Evolutionary conservation across 2,797 vertebrate species (phyloP), one percentile per base, ranked within the genome.

Genomic region (Micropoecilia bifurca): DNA sequence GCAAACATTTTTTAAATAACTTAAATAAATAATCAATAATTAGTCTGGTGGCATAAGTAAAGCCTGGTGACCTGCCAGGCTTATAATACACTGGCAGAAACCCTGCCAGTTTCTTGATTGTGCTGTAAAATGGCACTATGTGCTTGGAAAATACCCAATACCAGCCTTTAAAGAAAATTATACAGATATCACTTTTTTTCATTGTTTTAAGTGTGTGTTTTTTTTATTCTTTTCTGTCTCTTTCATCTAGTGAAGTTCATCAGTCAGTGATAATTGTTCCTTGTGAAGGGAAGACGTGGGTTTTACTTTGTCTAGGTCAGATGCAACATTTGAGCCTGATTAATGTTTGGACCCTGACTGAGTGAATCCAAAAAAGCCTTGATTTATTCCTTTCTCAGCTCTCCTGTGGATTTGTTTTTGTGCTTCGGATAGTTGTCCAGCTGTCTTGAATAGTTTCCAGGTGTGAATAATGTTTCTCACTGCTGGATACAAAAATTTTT

Each of bases 381-480:
- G 18, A 9, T 45, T 71, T 68, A 18, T 68, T 39, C 39, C 20
- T 28, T n/a, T 59, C 28, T 59, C 66, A 71, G 41, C 68, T 43
- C 68, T 6, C 7, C 41, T 30, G 22, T 43, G 39, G 66, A 39
- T 66, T 69, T 69, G 22, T n/a, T 43, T 69, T n/a, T 6, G 66
- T 69, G 66, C 41, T 69, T 43, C 39, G n/a, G 66, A 39, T 13
- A 25, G 36, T 22, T n/a, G 66, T 69, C 66, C 66, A 45, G 39
- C 66, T 45, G 22, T 14, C 22, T 69, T 43, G 68, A 71, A 16
- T 45, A 13, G 68, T 71, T n/a, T 71, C 25, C 41, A 71, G 39
- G 25, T 71, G 68, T 43, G 68, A 71, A 45, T 16, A 41, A 68
- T 68, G 8, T 45, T 71, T 71, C 41, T 45, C 68, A 45, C 68